A percentile compares a stretch with the other conserved stretches of the same genome.
These are phyloP conservation scores for Seira musarum DNA, from an alignment of 2,888 invertebrate species.

Conservation along the genomic window DNA sequence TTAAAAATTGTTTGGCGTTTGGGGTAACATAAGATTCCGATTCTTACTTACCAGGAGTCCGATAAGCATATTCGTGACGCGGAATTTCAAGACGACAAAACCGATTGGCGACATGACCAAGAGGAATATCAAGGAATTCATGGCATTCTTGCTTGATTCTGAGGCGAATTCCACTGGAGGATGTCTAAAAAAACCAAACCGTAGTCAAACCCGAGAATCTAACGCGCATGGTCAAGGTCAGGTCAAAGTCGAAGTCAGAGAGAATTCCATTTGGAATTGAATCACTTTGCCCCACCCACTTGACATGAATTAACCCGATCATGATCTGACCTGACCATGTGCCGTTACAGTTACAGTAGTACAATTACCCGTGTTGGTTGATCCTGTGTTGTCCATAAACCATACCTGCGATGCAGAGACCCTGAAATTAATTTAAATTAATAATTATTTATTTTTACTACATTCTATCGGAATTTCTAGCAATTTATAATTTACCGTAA, in stretches of 20 bases:
- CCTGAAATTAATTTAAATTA: background rate
- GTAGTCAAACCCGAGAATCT: background rate
- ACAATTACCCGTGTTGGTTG: background rate
- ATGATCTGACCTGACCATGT: no score
- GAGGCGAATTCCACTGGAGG: constrained; percentile 7
- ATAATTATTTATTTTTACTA: background rate
- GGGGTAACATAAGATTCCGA: background rate
- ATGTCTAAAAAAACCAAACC: background rate
- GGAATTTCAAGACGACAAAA: constrained; percentile 39
- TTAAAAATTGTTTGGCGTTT: background rate
- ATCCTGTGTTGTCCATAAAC: background rate
- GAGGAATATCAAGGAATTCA: background rate
- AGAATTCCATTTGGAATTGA: background rate
- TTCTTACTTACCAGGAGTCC: constrained; percentile 24
- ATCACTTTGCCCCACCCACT: background rate
- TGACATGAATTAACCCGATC: no score
- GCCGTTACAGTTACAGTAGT: no score
- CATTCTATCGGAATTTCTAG: no score
- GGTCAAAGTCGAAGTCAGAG: background rate
- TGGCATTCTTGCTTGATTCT: background rate
- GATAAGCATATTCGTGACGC: constrained; percentile 32
- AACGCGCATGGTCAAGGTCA: no score
- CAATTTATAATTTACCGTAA: constrained; percentile 16
- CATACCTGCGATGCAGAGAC: background rate
- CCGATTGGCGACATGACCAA: constrained; percentile 37